These are phyloP conservation scores for Kuschelorhynchus macadamiae DNA, from an alignment of 2,888 invertebrate genomes.

Conservation along the genomic window DNA sequence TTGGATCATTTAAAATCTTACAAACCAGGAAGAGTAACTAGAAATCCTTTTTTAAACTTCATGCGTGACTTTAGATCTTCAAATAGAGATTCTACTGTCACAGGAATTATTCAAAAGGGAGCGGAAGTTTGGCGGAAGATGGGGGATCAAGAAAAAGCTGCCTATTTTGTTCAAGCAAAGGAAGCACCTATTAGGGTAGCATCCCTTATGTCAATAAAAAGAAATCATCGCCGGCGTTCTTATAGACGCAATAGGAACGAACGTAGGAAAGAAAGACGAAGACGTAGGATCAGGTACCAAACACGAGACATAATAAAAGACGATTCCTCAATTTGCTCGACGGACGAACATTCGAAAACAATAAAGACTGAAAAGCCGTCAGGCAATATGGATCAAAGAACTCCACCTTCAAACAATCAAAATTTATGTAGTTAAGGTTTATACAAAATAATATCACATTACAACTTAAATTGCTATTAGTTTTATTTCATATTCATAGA, in stretches of 20 bases:
- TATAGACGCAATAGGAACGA: background rate
- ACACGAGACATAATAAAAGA: too few species aligned
- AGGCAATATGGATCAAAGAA: too few species aligned
- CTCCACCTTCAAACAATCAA: too few species aligned
- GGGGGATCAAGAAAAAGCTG: slow-evolving; percentile 52
- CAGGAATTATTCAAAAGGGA: slow-evolving; percentile 49
- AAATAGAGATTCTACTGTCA: slow-evolving; percentile 43
- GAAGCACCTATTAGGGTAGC: background rate
- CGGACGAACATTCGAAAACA: too few species aligned
- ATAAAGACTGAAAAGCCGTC: too few species aligned
- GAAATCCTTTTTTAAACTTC: slow-evolving; percentile 57
- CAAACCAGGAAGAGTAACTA: slow-evolving; percentile 46
- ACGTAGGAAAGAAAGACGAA: background rate
- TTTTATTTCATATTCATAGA: too few species aligned
- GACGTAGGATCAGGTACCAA: background rate
- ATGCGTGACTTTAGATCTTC: slow-evolving; percentile 52
- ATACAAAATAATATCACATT: too few species aligned
- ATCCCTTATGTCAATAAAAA: too few species aligned
- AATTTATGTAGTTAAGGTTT: too few species aligned
- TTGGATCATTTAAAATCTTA: background rate
- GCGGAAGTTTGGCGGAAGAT: slow-evolving; percentile 55
- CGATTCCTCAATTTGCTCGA: too few species aligned
- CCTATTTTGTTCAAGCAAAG: slow-evolving; percentile 40
- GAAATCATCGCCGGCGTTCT: background rate
- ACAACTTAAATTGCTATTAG: too few species aligned